Conservation (phyloP, 2,888 invertebrate genomes). For the Polymixis flavicincta region DNA sequence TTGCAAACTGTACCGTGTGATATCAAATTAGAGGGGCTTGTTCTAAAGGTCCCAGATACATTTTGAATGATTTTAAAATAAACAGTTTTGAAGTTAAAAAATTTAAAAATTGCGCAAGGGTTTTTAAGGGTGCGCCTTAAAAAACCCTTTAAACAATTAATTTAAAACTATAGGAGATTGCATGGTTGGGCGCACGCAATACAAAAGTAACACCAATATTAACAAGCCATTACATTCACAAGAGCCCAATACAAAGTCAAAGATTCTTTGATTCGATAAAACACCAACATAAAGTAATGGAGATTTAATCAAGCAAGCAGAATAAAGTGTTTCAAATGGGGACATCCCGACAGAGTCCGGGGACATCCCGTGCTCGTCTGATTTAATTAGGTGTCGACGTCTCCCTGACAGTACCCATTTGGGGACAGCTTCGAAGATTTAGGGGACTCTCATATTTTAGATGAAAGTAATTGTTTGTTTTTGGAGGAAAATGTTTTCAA, state of each 20-base stretch:
- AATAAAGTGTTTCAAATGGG: constrained; percentile 24
- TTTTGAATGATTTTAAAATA: too few relatives aligned
- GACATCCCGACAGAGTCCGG: background rate
- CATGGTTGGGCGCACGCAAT: too few relatives aligned
- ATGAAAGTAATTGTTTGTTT: background rate
- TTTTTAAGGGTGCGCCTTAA: too few relatives aligned
- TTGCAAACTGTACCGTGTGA: too few relatives aligned
- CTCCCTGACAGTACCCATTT: constrained; percentile 8
- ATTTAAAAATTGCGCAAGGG: too few relatives aligned
- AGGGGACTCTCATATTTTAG: background rate
- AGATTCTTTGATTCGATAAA: background rate
- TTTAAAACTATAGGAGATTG: too few relatives aligned
- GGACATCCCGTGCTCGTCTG: background rate
- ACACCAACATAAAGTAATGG: constrained; percentile 25
- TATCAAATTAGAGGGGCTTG: too few relatives aligned
- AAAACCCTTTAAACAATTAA: too few relatives aligned
- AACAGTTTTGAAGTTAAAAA: too few relatives aligned
- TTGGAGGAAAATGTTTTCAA: background rate
- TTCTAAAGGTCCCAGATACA: too few relatives aligned
- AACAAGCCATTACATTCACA: background rate
- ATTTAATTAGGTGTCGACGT: constrained; percentile 34
- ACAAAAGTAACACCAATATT: background rate
- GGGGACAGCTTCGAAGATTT: constrained; percentile 22
- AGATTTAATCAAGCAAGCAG: constrained; percentile 36
- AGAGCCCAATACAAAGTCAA: background rate